A percentile compares a stretch with the other conserved stretches of the same genome.
Evolutionary conservation across 2,797 vertebrate species (phyloP).

Genomic region (Pantherophis alleghaniensis): DNA sequence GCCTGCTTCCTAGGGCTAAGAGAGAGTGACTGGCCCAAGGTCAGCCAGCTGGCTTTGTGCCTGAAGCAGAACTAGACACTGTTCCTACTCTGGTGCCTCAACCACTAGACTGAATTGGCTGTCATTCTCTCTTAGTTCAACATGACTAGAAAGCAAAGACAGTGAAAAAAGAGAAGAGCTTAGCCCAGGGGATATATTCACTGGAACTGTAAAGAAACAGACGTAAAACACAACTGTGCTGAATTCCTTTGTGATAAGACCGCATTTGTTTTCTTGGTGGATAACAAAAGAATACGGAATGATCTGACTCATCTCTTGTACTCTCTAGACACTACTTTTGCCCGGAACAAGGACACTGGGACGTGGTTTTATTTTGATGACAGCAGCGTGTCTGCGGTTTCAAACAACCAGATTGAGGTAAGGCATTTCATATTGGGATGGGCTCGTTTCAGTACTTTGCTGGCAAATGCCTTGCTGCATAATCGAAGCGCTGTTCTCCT

Average conservation of each 20-base stretch:
- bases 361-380: slow-evolving; percentile 92
- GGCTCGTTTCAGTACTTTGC: not conserved
- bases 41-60: not conserved
- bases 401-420: slow-evolving; percentile 85
- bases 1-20: not conserved
- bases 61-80: not conserved
- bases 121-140: not conserved
- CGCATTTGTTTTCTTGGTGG: not conserved
- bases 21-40: not conserved
- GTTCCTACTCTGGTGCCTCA: not conserved
- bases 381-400: slow-evolving; percentile 83
- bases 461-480: not conserved
- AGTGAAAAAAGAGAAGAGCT: not conserved
- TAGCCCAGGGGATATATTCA: not conserved
- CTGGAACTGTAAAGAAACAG: not conserved
- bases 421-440: slow-evolving; percentile 9
- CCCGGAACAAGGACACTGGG: slow-evolving; percentile 83
- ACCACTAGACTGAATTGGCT: not conserved
- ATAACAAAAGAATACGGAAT: not conserved
- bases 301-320: not conserved
- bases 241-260: not conserved
- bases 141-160: not conserved
- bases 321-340: slow-evolving; percentile 83
- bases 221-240: not conserved
- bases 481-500: not conserved